Conservation (phyloP, 1,140 invertebrate species). For the Hyles vespertilio region DNA sequence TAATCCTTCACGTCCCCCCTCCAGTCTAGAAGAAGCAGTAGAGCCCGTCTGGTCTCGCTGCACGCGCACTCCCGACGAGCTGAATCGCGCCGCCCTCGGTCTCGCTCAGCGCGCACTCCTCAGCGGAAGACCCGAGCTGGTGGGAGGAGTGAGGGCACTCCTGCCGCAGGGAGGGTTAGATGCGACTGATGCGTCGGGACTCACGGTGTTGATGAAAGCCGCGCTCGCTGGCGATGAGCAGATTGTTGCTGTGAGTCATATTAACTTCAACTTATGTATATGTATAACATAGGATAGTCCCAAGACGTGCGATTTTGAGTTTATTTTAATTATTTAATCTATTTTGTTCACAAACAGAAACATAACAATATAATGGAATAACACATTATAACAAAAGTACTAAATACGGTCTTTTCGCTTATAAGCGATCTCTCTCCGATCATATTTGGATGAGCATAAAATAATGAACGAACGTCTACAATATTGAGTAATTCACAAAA, state of each 20-base stretch:
- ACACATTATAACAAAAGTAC: no score
- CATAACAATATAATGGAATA: no score
- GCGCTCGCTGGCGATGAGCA: slow-evolving; percentile 87
- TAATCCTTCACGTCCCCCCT: neutral
- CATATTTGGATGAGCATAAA: no score
- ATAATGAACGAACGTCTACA: no score
- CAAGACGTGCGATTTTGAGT: no score
- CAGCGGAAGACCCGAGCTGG: slow-evolving; percentile 85
- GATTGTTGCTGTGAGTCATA: slow-evolving; percentile 77
- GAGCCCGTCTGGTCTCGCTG: slow-evolving; percentile 59
- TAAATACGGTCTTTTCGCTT: no score
- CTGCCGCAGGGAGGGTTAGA: slow-evolving; percentile 85
- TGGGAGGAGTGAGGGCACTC: slow-evolving; percentile 85
- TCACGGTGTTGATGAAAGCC: slow-evolving; percentile 89
- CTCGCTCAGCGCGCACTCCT: slow-evolving; percentile 88
- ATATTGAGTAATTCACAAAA: no score
- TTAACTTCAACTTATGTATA: no score
- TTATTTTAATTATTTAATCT: no score
- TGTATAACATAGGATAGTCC: no score
- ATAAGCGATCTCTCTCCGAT: no score
- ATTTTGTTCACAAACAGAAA: no score
- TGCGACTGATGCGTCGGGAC: slow-evolving; percentile 86
- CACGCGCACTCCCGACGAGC: slow-evolving; percentile 43
- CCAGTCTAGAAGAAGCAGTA: slow-evolving; percentile 47
- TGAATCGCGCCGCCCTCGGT: slow-evolving; percentile 80